Base-by-base conservation (phyloP, 2,888 invertebrate genomes). In the Glyphotaelius pellucidus region DNA sequence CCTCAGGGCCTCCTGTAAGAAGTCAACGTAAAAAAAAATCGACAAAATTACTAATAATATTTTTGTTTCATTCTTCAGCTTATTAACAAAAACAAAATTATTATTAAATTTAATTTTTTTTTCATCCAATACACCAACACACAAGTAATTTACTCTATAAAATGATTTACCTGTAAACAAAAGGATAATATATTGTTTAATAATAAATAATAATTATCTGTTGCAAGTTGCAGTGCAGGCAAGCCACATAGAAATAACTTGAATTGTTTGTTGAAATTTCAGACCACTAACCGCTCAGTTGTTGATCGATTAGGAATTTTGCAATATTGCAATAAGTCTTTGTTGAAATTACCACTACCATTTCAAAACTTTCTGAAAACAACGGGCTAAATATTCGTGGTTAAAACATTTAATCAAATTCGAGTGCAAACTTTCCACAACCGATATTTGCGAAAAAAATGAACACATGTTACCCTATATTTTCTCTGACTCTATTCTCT, bases 201-300 rank as follows among this genome's bases (percentile, higher is more conserved):
- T 67, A 67, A 7, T 25, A 9, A n/a, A 25, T 67, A 67, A 67
- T 14, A 7, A 35, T 32, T 14, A 32, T 32, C 83, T 83, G 35
- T 83, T 83, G 83, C 83, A 35, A 32, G 19, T 32, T 12, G 4
- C 81, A 19, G 12, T 67, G 25, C 15, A 81, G 9, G 25, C 83
- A 83, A 83, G 19, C 83, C 83, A 25, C 83, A 3, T 32, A 32
- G 32, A 31, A 83, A 83, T 83, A 83, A 83, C 83, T 83, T n/a
- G 32, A 35, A 35, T 83, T 25, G 35, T 32, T 83, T 83, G 35
- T 19, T 38, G 83, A 83, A 83, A 83, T 83, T 83, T 15, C 83
- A 32, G 83, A 83, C 11, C 83, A 38, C 35, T 83, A 25, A 83
- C 35, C 83, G 83, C 83, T 35, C 35, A 35, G 83, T 83, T 31